These are phyloP conservation scores for Eciton burchellii DNA, from an alignment of 1,140 invertebrate species.

Conservation along the genomic window DNA sequence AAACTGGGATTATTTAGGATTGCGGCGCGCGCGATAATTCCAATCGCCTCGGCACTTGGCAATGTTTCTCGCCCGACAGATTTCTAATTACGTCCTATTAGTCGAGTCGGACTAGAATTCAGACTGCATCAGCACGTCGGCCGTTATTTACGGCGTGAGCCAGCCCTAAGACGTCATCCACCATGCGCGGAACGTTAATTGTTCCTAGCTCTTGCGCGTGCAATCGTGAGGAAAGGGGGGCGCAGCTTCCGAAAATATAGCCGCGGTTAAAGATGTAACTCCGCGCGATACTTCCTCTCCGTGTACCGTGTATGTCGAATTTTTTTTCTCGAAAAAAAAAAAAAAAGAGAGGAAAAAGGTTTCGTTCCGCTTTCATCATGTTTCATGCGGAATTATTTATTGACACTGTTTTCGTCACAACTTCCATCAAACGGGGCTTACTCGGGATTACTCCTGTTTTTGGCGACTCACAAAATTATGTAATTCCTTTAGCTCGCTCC, in stretches of 20 bases:
- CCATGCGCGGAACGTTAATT: constrained; percentile 43
- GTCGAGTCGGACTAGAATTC: constrained; percentile 54
- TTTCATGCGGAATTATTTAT: background rate
- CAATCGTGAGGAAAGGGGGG: no score
- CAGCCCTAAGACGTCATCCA: constrained; percentile 41
- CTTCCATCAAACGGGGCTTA: background rate
- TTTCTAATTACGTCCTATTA: constrained; percentile 61
- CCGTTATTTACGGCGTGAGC: constrained; percentile 56
- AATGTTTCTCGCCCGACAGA: constrained; percentile 54
- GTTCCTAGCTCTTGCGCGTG: constrained; percentile 7
- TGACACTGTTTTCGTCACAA: background rate
- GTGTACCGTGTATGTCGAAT: no score
- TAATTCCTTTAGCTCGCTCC: background rate
- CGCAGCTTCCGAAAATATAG: no score
- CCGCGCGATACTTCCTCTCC: no score
- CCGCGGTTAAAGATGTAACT: no score
- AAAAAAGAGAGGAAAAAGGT: no score
- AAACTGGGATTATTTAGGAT: constrained; percentile 43
- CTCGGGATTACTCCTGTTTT: constrained; percentile 14
- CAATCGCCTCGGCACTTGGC: constrained; percentile 54
- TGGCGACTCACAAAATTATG: background rate
- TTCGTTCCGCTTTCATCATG: background rate
- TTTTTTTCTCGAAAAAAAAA: no score
- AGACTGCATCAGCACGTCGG: constrained; percentile 23
- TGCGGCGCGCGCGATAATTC: constrained; percentile 41